Conservation (phyloP, 64 coral and sea anemone genomes). For the Catalaphyllia jardinei region DNA sequence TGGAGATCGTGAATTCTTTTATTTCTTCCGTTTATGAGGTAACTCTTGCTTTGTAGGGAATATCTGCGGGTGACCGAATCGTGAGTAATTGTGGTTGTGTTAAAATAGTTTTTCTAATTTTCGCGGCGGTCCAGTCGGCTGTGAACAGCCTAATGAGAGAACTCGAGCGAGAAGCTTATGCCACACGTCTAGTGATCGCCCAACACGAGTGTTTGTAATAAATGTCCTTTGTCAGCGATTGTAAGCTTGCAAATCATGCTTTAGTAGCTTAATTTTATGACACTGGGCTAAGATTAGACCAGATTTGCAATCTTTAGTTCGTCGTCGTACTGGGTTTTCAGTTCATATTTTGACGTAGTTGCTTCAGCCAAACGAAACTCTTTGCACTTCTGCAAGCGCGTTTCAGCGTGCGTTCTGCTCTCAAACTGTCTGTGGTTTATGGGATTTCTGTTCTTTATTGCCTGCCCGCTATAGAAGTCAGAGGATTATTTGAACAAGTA, state of each 20-base stretch:
- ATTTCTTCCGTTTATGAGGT: neutral
- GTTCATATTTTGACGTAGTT: neutral
- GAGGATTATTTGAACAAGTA: neutral
- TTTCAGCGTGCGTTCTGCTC: neutral
- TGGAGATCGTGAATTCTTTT: neutral
- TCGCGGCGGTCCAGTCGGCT: neutral
- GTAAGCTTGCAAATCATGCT: neutral
- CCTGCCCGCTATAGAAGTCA: neutral
- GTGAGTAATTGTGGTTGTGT: neutral
- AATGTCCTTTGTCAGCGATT: neutral
- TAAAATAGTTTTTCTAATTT: conserved; percentile 4
- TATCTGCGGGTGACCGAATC: conserved; percentile 15
- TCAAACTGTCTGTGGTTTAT: neutral
- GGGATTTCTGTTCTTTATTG: neutral
- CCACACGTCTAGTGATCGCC: neutral
- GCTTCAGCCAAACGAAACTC: neutral
- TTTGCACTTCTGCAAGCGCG: neutral
- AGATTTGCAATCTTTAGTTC: conserved; percentile 16
- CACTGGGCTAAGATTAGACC: conserved; percentile 24
- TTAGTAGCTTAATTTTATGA: conserved; percentile 35
- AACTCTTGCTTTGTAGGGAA: neutral
- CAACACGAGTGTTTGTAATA: neutral
- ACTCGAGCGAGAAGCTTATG: neutral
- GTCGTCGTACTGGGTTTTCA: neutral
- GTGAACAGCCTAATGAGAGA: neutral